Percentiles rank a stretch among this genome's conserved stretches.
phyloP scores from a whole-genome alignment of 23 tunicate species.

The Corella eumyota region DNA sequence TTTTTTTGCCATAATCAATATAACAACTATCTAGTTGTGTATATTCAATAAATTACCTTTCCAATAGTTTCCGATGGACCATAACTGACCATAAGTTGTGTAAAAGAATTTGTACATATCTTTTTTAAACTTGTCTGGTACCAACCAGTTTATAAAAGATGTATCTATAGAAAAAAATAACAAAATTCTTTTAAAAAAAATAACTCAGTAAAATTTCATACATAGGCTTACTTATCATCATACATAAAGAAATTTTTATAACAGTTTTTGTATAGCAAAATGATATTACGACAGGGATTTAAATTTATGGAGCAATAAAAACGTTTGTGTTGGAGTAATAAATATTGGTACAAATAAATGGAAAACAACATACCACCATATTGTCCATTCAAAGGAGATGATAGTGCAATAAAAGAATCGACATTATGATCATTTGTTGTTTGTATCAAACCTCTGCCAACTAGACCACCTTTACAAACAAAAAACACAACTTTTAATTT shows the following conservation, averaged over 20 bases:
- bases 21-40: too few relatives aligned
- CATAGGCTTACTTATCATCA: too few relatives aligned
- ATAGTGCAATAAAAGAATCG: conserved; percentile 43
- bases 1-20: too few relatives aligned
- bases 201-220: too few relatives aligned
- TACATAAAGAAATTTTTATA: too few relatives aligned
- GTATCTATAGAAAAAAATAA: conserved; percentile 52
- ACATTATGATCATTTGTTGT: conserved; percentile 59
- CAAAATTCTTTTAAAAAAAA: too few relatives aligned
- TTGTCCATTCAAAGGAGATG: conserved; percentile 89
- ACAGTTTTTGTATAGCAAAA: too few relatives aligned
- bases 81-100: conserved; percentile 42
- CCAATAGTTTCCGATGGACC: conserved; percentile 93
- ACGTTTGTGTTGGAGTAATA: background rate
- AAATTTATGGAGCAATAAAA: too few relatives aligned
- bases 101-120: conserved; percentile 71
- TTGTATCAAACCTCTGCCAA: conserved; percentile 61
- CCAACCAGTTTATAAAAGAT: conserved; percentile 33
- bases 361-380: conserved; percentile 50
- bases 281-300: too few relatives aligned
- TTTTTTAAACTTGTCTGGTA: conserved; percentile 44
- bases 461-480: conserved; percentile 45
- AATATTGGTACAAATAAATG: background rate
- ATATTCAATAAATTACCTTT: too few relatives aligned
- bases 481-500: too few relatives aligned